Conservation (phyloP, 2,113 vertebrate genomes). For the Erinaceus europaeus region DNA sequence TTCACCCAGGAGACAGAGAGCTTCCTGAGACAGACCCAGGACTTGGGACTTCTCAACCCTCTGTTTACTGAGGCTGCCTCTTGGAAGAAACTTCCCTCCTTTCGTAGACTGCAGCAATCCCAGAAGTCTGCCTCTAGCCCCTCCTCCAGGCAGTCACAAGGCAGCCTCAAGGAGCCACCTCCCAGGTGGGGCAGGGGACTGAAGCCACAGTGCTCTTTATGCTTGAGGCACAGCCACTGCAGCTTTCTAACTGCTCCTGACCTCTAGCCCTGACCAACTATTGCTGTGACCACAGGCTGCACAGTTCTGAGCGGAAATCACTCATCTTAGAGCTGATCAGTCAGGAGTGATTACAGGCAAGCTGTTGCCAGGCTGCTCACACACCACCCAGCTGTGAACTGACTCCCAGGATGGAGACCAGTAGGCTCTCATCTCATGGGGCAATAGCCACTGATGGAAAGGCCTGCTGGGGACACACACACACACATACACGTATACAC, state of each 20-base stretch:
- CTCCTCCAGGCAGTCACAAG: neutral
- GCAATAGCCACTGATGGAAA: no score
- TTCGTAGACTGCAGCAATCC: no score
- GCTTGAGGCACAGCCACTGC: neutral
- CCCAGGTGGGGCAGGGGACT: neutral
- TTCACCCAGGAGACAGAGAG: neutral
- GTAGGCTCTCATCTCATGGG: no score
- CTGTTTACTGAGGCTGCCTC: no score
- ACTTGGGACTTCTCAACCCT: neutral
- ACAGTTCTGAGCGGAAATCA: constrained; percentile 20
- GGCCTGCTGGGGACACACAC: no score
- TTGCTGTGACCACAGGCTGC: neutral
- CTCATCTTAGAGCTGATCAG: constrained; percentile 38
- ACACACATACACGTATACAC: fast-evolving
- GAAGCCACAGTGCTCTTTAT: fast-evolving
- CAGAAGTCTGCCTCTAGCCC: neutral
- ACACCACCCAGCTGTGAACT: neutral
- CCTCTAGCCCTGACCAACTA: neutral
- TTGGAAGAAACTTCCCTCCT: no score
- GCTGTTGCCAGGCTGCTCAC: neutral
- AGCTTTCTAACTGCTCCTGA: neutral
- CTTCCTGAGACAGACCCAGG: neutral
- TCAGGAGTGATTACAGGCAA: constrained; percentile 37
- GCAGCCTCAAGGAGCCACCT: neutral
- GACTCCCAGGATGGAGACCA: neutral